Base-by-base conservation (phyloP, 2,113 vertebrate genomes). In the Rhinolophus ferrumequinum region DNA sequence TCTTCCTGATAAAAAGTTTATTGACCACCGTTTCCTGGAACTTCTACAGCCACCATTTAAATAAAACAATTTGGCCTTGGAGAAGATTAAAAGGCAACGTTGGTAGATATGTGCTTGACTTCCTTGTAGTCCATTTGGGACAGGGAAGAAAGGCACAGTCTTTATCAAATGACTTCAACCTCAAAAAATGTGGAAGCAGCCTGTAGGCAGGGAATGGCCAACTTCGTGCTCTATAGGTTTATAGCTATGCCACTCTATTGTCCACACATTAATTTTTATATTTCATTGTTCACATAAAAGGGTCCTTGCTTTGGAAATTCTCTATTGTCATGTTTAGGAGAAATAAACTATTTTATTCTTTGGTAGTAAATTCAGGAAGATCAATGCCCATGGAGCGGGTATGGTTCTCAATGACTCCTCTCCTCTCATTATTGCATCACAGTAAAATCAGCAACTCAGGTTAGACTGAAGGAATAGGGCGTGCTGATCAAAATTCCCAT, bases 331-430 rank as follows among this genome's bases (percentile, higher is more conserved):
- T 21, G 47, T 33, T 93, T 76, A 52, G 7, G 26, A 44, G 30
- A 50, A 93, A 79, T 67, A 87, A 70, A 19, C 18, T 50, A n/a
- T 84, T 70, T 75, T 52, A 30, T 9, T 66, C 5, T 50, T 54
- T 58, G 13, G 2, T 66, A 22, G 21, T 75, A 15, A 80, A 5
- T 26, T 28, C 47, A 80, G 56, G 9, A 41, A 58, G 1, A 64
- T 28, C 7, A 6, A 18, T 52, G 6, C 1, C 26, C 58, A 16
- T 38, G 26, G 33, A 8, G 0, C 54, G 1, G 16, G 7, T 41
- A 10, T 44, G 13, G 44, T 80, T 70, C 33, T 56, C 30, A n/a
- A 1, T 26, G 62, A 38, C 35, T 41, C 10, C 28, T 38, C n/a
- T n/a, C n/a, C n/a, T n/a, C n/a, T n/a, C n/a, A n/a, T n/a, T n/a